Evolutionary conservation across 2,113 vertebrate species (phyloP).

Genomic region (Trinectes maculatus): DNA sequence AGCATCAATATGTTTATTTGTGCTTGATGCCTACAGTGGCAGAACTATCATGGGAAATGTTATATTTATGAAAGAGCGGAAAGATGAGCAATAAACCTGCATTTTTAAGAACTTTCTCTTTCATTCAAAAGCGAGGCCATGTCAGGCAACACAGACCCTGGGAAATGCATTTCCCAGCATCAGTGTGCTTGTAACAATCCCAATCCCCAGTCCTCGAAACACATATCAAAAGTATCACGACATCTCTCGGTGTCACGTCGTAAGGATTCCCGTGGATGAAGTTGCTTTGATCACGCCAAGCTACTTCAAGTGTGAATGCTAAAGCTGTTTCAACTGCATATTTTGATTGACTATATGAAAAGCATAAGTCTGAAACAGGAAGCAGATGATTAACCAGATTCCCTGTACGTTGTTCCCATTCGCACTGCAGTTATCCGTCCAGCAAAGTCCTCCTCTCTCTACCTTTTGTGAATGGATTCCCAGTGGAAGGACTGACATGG

Average conservation of each 20-base stretch:
- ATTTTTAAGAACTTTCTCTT: constrained; percentile 49
- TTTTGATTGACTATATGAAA: constrained; percentile 68
- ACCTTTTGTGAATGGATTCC: constrained; percentile 67
- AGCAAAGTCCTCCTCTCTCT: constrained; percentile 28
- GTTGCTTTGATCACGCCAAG: constrained; percentile 67
- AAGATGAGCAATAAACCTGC: constrained; percentile 59
- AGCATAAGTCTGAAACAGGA: constrained; percentile 65
- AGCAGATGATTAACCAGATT: constrained; percentile 71
- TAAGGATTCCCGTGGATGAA: constrained; percentile 37
- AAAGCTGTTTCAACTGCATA: constrained; percentile 42
- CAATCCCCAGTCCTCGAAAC: constrained; percentile 43
- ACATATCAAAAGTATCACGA: constrained; percentile 43
- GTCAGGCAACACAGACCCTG: constrained; percentile 40
- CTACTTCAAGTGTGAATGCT: constrained; percentile 63
- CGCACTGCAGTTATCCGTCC: constrained; percentile 22
- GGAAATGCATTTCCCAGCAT: constrained; percentile 29
- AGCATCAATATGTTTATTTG: constrained; percentile 62
- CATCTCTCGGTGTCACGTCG: constrained; percentile 61
- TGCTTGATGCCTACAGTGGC: constrained; percentile 75
- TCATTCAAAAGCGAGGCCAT: constrained; percentile 19
- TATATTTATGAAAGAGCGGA: constrained; percentile 59
- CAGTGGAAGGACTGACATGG: constrained; percentile 73
- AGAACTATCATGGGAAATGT: constrained; percentile 75
- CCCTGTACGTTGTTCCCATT: constrained; percentile 54
- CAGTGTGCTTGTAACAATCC: constrained; percentile 50